phyloP scores from a whole-genome alignment of 2,797 vertebrate species.

The Arnoldichthys spilopterus region DNA sequence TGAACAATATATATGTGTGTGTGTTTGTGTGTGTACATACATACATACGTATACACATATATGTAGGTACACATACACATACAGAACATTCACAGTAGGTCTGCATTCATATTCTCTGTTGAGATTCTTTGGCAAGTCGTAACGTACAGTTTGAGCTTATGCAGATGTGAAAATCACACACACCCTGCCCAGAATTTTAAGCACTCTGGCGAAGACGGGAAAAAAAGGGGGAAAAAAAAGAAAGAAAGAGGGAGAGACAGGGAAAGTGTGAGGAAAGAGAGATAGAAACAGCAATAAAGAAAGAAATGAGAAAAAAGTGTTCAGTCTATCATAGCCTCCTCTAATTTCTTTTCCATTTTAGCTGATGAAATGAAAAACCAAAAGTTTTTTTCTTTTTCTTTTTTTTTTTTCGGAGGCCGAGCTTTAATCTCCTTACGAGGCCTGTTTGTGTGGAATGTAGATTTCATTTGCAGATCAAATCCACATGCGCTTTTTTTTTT shows the following conservation, averaged over 20 bases:
- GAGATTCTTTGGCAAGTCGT: constrained; percentile 20
- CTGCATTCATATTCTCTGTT: neutral
- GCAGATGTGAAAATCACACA: constrained; percentile 57
- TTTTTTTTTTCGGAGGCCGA: neutral
- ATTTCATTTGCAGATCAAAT: constrained; percentile 53
- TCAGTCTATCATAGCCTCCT: constrained; percentile 52
- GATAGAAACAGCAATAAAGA: neutral
- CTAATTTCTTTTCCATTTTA: constrained; percentile 45
- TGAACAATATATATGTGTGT: too few species aligned
- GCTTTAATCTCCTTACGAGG: constrained; percentile 59
- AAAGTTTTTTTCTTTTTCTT: constrained; percentile 7
- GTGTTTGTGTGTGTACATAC: too few species aligned
- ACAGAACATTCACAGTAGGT: neutral
- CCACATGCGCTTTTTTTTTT: constrained; percentile 37
- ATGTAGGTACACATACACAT: too few species aligned
- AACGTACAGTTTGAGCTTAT: constrained; percentile 51
- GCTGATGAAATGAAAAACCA: constrained; percentile 47
- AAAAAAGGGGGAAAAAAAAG: constrained; percentile 10
- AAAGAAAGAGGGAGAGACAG: neutral
- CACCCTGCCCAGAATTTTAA: constrained; percentile 55
- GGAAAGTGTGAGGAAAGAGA: constrained; percentile 19
- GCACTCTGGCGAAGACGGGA: constrained; percentile 26
- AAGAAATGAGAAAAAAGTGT: constrained; percentile 42
- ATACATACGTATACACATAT: too few species aligned
- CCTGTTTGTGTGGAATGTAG: constrained; percentile 43